These are phyloP conservation scores for Typhlichthys subterraneus DNA, from an alignment of 2,797 vertebrate species.

Conservation along the genomic window DNA sequence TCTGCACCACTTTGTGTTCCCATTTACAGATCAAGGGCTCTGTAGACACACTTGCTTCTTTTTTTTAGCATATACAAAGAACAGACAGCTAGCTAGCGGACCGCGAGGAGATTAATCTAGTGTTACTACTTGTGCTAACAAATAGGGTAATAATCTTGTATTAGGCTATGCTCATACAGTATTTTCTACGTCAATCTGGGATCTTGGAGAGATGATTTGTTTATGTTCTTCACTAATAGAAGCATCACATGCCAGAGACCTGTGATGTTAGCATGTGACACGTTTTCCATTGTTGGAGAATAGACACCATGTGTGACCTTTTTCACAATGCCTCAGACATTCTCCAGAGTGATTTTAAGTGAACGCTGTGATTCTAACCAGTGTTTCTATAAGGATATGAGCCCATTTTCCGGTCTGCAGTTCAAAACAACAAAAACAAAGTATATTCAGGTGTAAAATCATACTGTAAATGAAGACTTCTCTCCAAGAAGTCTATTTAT, in stretches of 20 bases:
- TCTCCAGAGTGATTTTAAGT: neutral
- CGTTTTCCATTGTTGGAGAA: constrained; percentile 13
- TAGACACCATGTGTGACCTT: constrained; percentile 19
- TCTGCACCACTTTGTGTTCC: too few species aligned
- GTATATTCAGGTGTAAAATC: too few species aligned
- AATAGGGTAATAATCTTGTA: too few species aligned
- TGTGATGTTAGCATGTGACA: constrained; percentile 28
- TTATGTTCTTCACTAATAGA: neutral
- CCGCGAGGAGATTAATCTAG: too few species aligned
- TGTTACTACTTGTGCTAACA: too few species aligned
- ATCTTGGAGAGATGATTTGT: neutral
- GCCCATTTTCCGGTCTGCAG: constrained; percentile 20
- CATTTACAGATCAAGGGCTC: too few species aligned
- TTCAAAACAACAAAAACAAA: neutral
- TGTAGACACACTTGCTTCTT: too few species aligned
- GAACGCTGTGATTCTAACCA: constrained; percentile 18
- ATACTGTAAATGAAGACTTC: too few species aligned
- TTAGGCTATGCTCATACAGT: too few species aligned
- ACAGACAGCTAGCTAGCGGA: too few species aligned
- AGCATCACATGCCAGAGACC: neutral
- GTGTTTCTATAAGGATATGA: constrained; percentile 14
- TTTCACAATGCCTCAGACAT: neutral
- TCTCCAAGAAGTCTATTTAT: too few species aligned
- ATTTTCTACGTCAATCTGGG: neutral
- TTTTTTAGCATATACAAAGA: too few species aligned